Evolutionary conservation across 2,888 invertebrate species (phyloP).

Genomic region (Zeuzera pyrina): DNA sequence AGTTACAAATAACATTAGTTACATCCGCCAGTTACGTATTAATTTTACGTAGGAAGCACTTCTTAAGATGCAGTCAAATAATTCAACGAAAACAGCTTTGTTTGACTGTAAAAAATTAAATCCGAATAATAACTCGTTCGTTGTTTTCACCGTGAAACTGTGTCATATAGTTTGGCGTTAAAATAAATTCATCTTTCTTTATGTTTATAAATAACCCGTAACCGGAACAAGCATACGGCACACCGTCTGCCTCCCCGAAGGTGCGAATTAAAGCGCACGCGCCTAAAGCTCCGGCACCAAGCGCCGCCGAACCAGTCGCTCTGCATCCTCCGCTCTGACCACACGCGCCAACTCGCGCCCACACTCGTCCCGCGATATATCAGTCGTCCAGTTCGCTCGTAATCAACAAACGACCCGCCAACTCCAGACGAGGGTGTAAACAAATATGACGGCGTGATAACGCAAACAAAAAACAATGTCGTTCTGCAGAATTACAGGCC

Average conservation of each 20-base stretch:
- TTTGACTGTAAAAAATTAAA: constrained; percentile 1
- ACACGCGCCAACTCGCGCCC: constrained; percentile 35
- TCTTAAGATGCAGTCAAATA: neutral
- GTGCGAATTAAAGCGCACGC: constrained; percentile 47
- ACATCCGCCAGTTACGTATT: constrained; percentile 2
- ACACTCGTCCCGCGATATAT: constrained; percentile 22
- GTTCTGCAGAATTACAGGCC: constrained; percentile 86
- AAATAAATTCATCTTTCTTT: constrained; percentile 59
- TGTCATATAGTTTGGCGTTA: constrained; percentile 58
- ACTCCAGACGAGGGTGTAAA: constrained; percentile 31
- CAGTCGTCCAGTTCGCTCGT: constrained; percentile 31
- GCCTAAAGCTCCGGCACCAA: constrained; percentile 32
- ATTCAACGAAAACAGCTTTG: constrained; percentile 4
- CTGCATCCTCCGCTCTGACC: constrained; percentile 39
- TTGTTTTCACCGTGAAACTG: constrained; percentile 50
- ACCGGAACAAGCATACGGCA: constrained; percentile 66
- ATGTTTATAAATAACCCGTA: constrained; percentile 66
- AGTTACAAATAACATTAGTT: neutral
- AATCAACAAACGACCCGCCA: constrained; percentile 20
- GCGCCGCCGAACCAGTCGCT: constrained; percentile 42
- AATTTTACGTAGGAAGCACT: neutral
- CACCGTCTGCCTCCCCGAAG: constrained; percentile 60
- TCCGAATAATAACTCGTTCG: constrained; percentile 16
- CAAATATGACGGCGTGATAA: constrained; percentile 59
- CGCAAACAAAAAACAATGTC: constrained; percentile 71